phyloP scores from a whole-genome alignment of 2,797 vertebrate genomes.

The Characodon lateralis region DNA sequence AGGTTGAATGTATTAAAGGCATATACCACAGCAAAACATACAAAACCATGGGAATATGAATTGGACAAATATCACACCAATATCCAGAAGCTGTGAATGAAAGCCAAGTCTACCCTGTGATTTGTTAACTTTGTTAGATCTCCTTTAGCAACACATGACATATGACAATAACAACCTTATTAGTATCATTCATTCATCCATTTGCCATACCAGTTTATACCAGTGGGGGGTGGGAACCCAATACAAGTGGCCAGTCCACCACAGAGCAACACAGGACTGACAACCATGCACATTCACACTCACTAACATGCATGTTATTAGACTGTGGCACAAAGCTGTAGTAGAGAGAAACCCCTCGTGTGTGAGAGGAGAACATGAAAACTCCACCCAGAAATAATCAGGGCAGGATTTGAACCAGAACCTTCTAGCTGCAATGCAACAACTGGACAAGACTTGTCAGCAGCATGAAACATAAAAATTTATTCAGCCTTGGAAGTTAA shows the following conservation, averaged over 20 bases:
- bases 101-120: too few relatives aligned
- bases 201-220: too few relatives aligned
- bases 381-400: not conserved
- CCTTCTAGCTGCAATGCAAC: not conserved
- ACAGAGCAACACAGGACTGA: too few relatives aligned
- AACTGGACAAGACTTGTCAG: not conserved
- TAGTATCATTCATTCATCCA: too few relatives aligned
- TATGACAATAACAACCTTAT: not conserved
- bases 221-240: too few relatives aligned
- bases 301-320: too few relatives aligned
- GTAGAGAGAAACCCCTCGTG: too few relatives aligned
- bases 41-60: not conserved
- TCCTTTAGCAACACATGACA: not conserved
- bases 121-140: too few relatives aligned
- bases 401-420: not conserved
- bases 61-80: not conserved
- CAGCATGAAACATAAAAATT: not conserved
- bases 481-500: not conserved
- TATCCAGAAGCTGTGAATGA: not conserved
- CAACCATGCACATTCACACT: too few relatives aligned
- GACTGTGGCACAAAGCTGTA: too few relatives aligned
- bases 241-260: too few relatives aligned
- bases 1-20: slow-evolving; percentile 6
- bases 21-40: not conserved
- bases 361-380: not conserved